Conservation (phyloP, 1,140 invertebrate species). For the Pseudachorutes palmiensis region DNA sequence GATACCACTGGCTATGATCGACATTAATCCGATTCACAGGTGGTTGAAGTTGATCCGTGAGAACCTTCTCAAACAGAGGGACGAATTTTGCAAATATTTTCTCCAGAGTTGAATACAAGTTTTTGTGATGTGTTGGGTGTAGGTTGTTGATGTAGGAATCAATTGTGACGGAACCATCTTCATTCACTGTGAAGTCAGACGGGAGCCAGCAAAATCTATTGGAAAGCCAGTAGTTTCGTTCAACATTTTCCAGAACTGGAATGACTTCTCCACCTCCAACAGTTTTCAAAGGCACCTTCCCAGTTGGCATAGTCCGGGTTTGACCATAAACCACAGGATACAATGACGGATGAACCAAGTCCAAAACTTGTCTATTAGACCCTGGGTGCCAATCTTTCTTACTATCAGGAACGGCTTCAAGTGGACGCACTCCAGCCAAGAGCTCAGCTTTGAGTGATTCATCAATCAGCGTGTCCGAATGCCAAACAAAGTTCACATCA, state of each 20-base stretch:
- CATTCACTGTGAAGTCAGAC: slow-evolving; percentile 13
- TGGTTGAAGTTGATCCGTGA: slow-evolving; percentile 3
- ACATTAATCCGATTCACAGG: neutral
- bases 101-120: slow-evolving; percentile 12
- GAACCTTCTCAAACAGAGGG: slow-evolving; percentile 17
- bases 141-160: slow-evolving; percentile 24
- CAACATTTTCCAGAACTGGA: neutral
- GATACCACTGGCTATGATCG: neutral
- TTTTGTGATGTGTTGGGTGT: slow-evolving; percentile 11
- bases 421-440: neutral
- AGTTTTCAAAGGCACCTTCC: neutral
- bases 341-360: slow-evolving; percentile 25
- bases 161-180: slow-evolving; percentile 18
- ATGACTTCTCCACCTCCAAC: neutral
- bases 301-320: neutral
- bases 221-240: neutral
- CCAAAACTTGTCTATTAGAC: slow-evolving; percentile 10
- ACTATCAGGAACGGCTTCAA: slow-evolving; percentile 5
- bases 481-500: slow-evolving; percentile 8
- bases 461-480: slow-evolving; percentile 13
- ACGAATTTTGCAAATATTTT: slow-evolving; percentile 22
- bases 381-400: slow-evolving; percentile 21
- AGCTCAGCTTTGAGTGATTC: neutral
- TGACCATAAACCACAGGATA: slow-evolving; percentile 15
- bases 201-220: slow-evolving; percentile 20